Base-by-base conservation (phyloP, 2,113 vertebrate genomes). In the Lathamus discolor region DNA sequence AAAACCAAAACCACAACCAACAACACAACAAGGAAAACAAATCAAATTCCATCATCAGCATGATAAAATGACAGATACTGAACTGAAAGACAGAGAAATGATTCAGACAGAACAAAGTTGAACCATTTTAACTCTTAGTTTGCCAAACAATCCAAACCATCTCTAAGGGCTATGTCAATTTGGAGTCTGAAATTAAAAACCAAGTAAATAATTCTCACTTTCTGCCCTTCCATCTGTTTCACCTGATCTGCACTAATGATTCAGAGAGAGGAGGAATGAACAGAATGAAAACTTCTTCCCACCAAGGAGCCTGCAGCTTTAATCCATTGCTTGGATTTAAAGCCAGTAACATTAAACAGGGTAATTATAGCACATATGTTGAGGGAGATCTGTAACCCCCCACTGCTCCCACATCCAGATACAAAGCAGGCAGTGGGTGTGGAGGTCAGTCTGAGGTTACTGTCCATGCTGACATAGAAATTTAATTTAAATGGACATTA, bases 351-450 rank as follows among this genome's bases (percentile, higher is more conserved):
- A 51, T 70, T 69, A 86, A 88, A 51, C 10, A 2, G 68, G 94
- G 88, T 80, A 95, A 95, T 96, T 92, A 96, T 1, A 80, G 66
- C 81, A 64, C 80, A 62, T 77, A 66, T 31, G 55, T 48, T 91
- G 83, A 72, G 83, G 61, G 46, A 83, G 61, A 92, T 75, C 39
- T 3, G 9, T 39, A 78, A 59, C 49, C 64, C 59, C 83, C 51
- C 31, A 37, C 73, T 72, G 90, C 88, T 96, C 64, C 73, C 55
- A 43, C 57, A 79, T 16, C 43, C 86, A 55, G 54, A 28, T 41
- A 43, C 64, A 27, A 78, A 35, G 88, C 68, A 66, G 67, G 54
- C 41, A 68, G 41, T 8, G 17, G 48, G 55, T 79, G 54, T 0
- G 0, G 52, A 70, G 79, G 62, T 82, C 66, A 75, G 29, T 52